Conservation (phyloP, 2,888 invertebrate species). For the Orthosia incerta region DNA sequence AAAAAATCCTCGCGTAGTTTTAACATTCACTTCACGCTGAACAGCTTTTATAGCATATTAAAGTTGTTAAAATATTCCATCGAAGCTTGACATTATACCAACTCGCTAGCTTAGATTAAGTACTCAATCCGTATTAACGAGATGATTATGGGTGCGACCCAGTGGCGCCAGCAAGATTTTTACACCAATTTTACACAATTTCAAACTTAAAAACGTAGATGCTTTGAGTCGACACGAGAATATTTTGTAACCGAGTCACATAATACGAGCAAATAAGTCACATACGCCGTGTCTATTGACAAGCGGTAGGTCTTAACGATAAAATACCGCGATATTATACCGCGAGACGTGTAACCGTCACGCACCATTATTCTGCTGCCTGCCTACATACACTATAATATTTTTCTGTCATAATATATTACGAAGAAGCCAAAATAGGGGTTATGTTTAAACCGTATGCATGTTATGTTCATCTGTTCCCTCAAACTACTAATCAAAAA, state of each 20-base stretch:
- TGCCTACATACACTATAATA: slow-evolving; percentile 24
- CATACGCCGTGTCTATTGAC: slow-evolving; percentile 65
- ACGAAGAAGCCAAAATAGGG: too few species aligned
- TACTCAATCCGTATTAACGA: slow-evolving; percentile 44
- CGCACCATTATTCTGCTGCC: slow-evolving; percentile 43
- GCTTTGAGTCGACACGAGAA: slow-evolving; percentile 43
- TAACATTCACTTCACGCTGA: slow-evolving; percentile 36
- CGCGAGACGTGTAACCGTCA: slow-evolving; percentile 50
- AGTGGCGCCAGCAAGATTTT: slow-evolving; percentile 29
- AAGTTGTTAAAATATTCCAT: slow-evolving; percentile 46
- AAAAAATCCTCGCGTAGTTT: slow-evolving; percentile 13
- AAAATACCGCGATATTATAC: slow-evolving; percentile 66
- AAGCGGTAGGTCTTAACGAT: slow-evolving; percentile 67
- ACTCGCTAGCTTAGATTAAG: slow-evolving; percentile 47
- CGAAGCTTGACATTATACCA: slow-evolving; percentile 28
- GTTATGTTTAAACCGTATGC: too few species aligned
- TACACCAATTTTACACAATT: slow-evolving; percentile 46
- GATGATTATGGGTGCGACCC: slow-evolving; percentile 36
- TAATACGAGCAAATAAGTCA: slow-evolving; percentile 65
- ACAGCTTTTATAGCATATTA: slow-evolving; percentile 34
- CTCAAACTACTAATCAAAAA: too few species aligned
- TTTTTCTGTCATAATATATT: slow-evolving; percentile 3
- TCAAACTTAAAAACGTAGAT: slow-evolving; percentile 40
- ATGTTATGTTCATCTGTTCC: too few species aligned
- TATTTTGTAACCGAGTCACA: slow-evolving; percentile 65